A percentile compares a stretch with the other conserved stretches of the same genome.
Conservation (phyloP, 2,888 invertebrate genomes). For the Salpingus planirostris region DNA sequence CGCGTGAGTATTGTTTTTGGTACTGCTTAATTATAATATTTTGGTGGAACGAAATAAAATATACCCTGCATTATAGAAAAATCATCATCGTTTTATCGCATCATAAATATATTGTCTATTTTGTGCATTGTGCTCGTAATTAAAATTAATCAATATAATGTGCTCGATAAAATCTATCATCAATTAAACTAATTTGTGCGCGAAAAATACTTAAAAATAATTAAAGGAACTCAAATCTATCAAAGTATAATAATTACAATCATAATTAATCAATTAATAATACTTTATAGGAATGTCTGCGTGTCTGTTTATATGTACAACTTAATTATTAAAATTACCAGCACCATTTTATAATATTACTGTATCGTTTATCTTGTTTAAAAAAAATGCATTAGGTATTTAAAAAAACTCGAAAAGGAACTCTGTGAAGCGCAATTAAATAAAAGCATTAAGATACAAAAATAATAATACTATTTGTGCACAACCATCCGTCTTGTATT, state of each 20-base stretch:
- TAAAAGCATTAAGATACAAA: constrained; percentile 17
- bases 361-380: constrained; percentile 9
- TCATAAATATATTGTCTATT: constrained; percentile 25
- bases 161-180: constrained; percentile 8
- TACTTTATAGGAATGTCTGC: constrained; percentile 44
- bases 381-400: too few relatives aligned
- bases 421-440: constrained; percentile 21
- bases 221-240: constrained; percentile 22
- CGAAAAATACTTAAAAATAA: constrained; percentile 7
- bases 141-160: too few relatives aligned
- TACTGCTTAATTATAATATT: constrained; percentile 10
- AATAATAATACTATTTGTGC: constrained; percentile 21
- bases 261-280: constrained; percentile 30
- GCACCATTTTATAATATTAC: constrained; percentile 32
- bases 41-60: constrained; percentile 13
- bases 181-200: constrained; percentile 6
- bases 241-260: constrained; percentile 8
- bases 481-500: constrained; percentile 14
- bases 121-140: constrained; percentile 24
- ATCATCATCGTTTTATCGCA: constrained; percentile 6
- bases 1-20: constrained; percentile 8
- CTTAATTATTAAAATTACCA: constrained; percentile 35
- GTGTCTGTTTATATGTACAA: constrained; percentile 35
- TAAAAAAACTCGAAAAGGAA: constrained; percentile 19
- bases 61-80: constrained; percentile 25